phyloP scores from a whole-genome alignment of 2,113 vertebrate species.

The Oryzias woworae region DNA sequence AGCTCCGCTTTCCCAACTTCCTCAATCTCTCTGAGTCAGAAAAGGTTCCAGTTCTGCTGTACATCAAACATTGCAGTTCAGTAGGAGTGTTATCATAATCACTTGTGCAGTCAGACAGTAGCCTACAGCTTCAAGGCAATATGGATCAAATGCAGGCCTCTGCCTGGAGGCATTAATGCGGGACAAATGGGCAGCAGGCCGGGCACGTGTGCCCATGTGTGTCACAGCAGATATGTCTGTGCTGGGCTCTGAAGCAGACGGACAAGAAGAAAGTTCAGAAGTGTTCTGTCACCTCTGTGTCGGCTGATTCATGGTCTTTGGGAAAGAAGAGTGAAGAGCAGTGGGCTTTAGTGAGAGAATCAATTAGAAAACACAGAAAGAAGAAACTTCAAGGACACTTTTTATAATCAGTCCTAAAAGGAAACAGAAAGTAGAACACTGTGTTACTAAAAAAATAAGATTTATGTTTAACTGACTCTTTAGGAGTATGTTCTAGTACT shows the following conservation, averaged over 20 bases:
- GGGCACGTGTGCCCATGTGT: conserved; percentile 47
- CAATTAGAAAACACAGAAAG: too few relatives aligned
- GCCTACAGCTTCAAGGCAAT: conserved; percentile 16
- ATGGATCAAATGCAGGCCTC: conserved; percentile 18
- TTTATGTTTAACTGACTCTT: too few relatives aligned
- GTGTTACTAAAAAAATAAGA: too few relatives aligned
- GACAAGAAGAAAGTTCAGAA: too few relatives aligned
- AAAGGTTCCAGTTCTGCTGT: conserved; percentile 1
- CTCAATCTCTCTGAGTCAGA: conserved; percentile 4
- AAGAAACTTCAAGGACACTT: too few relatives aligned
- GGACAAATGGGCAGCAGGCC: conserved; percentile 39
- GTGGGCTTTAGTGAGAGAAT: too few relatives aligned
- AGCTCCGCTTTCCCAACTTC: conserved; percentile 3
- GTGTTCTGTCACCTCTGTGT: too few relatives aligned
- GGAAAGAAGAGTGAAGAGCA: too few relatives aligned
- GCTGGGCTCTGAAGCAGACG: conserved; percentile 51
- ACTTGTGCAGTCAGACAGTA: neutral
- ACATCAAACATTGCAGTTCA: neutral
- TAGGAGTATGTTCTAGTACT: too few relatives aligned
- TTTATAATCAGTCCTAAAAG: too few relatives aligned
- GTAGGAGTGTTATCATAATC: neutral
- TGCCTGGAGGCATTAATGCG: conserved; percentile 30
- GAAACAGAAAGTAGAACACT: too few relatives aligned
- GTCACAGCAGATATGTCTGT: conserved; percentile 39
- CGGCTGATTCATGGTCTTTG: too few relatives aligned